Base-by-base conservation (phyloP, 2,113 vertebrate genomes). In the Addax nasomaculatus region DNA sequence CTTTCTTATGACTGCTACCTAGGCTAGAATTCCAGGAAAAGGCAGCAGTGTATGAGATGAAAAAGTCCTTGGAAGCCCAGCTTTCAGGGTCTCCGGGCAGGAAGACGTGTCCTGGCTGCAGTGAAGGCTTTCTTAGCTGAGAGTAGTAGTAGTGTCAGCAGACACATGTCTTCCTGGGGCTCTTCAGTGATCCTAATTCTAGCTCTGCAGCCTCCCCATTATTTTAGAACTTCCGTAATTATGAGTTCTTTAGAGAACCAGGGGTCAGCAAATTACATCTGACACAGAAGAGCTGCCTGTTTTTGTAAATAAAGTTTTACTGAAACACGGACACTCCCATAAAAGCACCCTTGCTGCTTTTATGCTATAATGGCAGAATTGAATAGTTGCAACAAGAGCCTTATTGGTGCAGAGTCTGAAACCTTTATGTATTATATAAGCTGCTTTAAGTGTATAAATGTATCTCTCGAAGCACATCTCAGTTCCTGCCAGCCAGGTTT, bases 231-330 rank as follows among this genome's bases (percentile, higher is more conserved):
- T 95, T 89, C 29, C 78, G 19, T 57, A 92, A 67, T 87, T 67
- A 25, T 92, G 47, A 57, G 15, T 49, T 89, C 6, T 78, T n/a
- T 30, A 43, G 78, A 30, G 23, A 4, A 58, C 21, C 36, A 47
- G 23, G 57, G 76, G 21, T 90, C 47, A 57, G 23, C 45, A 93
- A 33, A 83, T 85, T 89, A 45, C 13, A 92, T 60, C 5, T 8
- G 30, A 45, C 23, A 45, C 33, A 84, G 2, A 36, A 3, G 30
- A 93, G 85, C 45, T 89, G 55, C 16, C 79, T 87, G 43, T 64
- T 96, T 95, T 93, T 89, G 29, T 80, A 87, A 97, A 91, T 83
- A 73, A 88, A 89, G 60, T 94, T 97, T 96, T 96, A 58, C 60
- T 64, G 53, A 84, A 79, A 64, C 2, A 58, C 13, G 51, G 64